phyloP scores from a whole-genome alignment of 2,797 vertebrate genomes.

The Pantherophis vulpinus region DNA sequence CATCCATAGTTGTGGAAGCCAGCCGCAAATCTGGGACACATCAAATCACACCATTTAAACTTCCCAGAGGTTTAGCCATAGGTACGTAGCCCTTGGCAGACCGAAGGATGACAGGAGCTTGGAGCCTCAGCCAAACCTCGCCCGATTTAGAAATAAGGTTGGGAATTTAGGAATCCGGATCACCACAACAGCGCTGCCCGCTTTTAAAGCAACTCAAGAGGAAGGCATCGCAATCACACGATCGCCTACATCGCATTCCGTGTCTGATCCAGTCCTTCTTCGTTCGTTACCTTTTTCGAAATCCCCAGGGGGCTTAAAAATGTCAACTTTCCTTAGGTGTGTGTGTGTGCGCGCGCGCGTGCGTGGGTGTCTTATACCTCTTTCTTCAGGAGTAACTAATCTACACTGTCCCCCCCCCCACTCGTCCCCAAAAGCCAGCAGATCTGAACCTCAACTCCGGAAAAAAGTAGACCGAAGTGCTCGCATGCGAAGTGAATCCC shows the following conservation, averaged over 20 bases:
- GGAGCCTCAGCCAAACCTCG: neutral
- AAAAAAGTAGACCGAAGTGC: neutral
- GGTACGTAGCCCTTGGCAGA: neutral
- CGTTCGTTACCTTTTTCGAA: neutral
- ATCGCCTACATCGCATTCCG: neutral
- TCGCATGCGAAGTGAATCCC: neutral
- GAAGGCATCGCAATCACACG: neutral
- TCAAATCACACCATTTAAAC: neutral
- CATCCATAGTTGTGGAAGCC: neutral
- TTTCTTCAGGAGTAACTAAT: neutral
- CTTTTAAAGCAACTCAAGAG: neutral
- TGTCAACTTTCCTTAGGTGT: neutral
- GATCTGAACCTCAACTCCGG: neutral
- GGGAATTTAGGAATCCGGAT: neutral
- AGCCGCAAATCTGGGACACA: neutral
- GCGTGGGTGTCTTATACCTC: too few species aligned
- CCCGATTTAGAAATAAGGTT: neutral
- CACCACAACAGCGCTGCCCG: neutral
- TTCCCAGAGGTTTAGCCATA: neutral
- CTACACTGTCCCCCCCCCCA: too few species aligned
- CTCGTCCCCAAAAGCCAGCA: neutral
- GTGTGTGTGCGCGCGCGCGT: accelerated
- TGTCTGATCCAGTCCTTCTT: neutral
- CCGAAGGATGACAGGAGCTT: neutral
- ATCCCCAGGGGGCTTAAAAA: too few species aligned